A percentile compares a stretch with the other conserved stretches of the same genome.
phyloP scores from a whole-genome alignment of 2,888 invertebrate genomes.

The Metopia argyrocephala region DNA sequence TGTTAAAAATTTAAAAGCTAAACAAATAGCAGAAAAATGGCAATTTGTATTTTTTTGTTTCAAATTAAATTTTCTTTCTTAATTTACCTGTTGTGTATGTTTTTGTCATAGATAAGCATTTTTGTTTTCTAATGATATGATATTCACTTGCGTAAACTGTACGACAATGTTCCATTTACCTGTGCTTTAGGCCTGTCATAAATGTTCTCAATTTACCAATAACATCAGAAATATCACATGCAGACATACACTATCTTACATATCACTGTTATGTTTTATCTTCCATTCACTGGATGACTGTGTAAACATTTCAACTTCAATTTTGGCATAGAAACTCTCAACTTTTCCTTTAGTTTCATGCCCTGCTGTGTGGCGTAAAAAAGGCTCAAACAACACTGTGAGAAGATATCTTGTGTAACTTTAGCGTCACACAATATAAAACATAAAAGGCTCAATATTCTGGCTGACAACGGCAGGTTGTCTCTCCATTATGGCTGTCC shows the following conservation, averaged over 20 bases:
- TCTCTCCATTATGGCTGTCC: conserved; percentile 46
- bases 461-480: conserved; percentile 64
- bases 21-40: too few species aligned
- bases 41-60: too few species aligned
- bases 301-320: conserved; percentile 58
- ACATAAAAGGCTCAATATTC: conserved; percentile 67
- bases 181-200: conserved; percentile 29
- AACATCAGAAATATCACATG: conserved; percentile 68
- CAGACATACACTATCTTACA: conserved; percentile 68
- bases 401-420: conserved; percentile 56
- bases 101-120: too few species aligned
- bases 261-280: conserved; percentile 67
- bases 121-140: too few species aligned
- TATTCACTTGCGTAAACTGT: too few species aligned
- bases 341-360: conserved; percentile 60
- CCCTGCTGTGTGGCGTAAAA: conserved; percentile 54
- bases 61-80: too few species aligned
- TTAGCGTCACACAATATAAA: conserved; percentile 69
- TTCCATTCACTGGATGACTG: conserved; percentile 65
- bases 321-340: conserved; percentile 69
- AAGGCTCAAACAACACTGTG: conserved; percentile 67
- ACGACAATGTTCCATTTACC: too few species aligned
- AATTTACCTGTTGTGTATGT: too few species aligned
- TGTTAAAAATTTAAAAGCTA: too few species aligned
- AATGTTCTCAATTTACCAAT: conserved; percentile 68